These are phyloP conservation scores for Bursaphelenchus okinawaensis DNA, from an alignment of 2,888 invertebrate species.

Conservation along the genomic window DNA sequence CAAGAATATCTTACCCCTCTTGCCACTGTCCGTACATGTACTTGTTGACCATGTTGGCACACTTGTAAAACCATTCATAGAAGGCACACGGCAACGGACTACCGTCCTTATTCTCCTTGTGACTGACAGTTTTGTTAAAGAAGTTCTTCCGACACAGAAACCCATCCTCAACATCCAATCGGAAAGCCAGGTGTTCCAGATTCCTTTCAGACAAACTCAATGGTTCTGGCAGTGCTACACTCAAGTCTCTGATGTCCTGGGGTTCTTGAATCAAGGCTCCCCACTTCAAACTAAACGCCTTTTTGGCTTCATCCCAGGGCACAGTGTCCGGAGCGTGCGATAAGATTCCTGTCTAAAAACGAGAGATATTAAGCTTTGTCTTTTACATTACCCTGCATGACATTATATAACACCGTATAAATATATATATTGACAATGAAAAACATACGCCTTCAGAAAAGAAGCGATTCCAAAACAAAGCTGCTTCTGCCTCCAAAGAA, in stretches of 20 bases:
- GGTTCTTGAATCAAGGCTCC: conserved; percentile 19
- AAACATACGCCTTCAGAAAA: conserved; percentile 18
- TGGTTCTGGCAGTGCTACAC: conserved; percentile 15
- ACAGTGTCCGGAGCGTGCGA: conserved; percentile 17
- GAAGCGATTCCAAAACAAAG: conserved; percentile 20
- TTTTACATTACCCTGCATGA: too few species aligned
- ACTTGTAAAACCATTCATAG: conserved; percentile 20
- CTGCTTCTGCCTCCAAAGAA: conserved; percentile 18
- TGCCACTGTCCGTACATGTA: conserved; percentile 23
- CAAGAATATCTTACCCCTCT: conserved; percentile 13
- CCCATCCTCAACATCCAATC: conserved; percentile 16
- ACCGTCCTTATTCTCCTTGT: conserved; percentile 23
- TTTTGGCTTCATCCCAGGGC: conserved; percentile 19
- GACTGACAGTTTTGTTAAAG: conserved; percentile 17
- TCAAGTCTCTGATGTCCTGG: conserved; percentile 18
- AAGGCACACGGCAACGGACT: conserved; percentile 18
- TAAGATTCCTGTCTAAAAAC: conserved; percentile 17
- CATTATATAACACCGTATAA: neutral
- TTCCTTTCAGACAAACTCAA: conserved; percentile 10
- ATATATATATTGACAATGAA: neutral
- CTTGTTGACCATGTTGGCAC: conserved; percentile 20
- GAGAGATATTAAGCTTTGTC: too few species aligned
- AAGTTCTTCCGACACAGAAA: conserved; percentile 19
- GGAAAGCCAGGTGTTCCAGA: conserved; percentile 14
- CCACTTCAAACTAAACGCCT: conserved; percentile 15